Evolutionary conservation across 2,797 vertebrate species (phyloP).

Genomic region (Moxostoma hubbsi): DNA sequence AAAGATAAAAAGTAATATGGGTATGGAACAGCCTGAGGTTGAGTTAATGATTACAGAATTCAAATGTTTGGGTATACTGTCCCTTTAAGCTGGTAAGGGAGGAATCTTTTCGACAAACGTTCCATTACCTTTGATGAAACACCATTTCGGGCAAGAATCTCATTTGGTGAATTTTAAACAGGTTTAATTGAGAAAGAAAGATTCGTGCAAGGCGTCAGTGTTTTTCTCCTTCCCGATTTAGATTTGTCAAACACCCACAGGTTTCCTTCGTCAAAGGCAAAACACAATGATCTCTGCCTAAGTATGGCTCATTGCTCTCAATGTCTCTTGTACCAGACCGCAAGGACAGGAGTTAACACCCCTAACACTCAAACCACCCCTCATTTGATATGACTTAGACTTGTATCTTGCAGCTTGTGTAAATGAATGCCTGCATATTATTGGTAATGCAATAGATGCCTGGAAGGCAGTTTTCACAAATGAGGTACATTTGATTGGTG

Average conservation of each 20-base stretch:
- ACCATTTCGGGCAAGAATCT: slow-evolving; percentile 48
- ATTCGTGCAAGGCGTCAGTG: slow-evolving; percentile 73
- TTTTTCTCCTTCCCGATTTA: slow-evolving; percentile 67
- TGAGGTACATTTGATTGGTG: too few species aligned
- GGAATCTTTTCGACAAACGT: slow-evolving; percentile 54
- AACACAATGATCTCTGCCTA: slow-evolving; percentile 66
- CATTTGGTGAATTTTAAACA: slow-evolving; percentile 60
- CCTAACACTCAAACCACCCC: background rate
- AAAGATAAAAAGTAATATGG: too few species aligned
- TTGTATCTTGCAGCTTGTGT: slow-evolving; percentile 12
- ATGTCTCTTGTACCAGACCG: slow-evolving; percentile 42
- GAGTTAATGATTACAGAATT: too few species aligned
- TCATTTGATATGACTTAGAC: slow-evolving; percentile 20
- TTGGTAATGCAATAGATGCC: too few species aligned
- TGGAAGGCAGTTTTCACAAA: too few species aligned
- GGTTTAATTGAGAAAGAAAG: slow-evolving; percentile 68
- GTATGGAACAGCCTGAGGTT: too few species aligned
- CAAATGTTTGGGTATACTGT: too few species aligned
- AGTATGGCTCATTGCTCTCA: slow-evolving; percentile 62
- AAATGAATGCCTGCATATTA: slow-evolving; percentile 4
- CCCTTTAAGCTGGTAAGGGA: slow-evolving; percentile 61
- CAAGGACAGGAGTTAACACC: slow-evolving; percentile 17
- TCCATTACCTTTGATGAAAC: slow-evolving; percentile 63
- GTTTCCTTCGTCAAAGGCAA: slow-evolving; percentile 53
- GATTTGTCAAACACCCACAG: slow-evolving; percentile 57